Evolutionary conservation across 2,113 vertebrate genomes (phyloP).

Genomic region (Acanthisitta chloris): DNA sequence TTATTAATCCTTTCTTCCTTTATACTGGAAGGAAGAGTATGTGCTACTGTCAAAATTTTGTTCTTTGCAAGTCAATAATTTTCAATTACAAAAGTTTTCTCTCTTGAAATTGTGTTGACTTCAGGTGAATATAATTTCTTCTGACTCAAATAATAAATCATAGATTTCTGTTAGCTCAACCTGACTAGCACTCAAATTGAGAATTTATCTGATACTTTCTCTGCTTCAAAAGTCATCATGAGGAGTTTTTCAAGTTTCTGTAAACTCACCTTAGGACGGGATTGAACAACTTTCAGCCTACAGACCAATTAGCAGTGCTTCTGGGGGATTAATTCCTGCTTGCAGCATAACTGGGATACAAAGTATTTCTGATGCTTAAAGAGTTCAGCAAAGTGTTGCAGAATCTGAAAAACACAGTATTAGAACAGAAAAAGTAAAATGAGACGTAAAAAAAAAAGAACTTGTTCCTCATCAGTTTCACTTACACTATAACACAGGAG

Average conservation of each 20-base stretch:
- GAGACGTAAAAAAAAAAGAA: neutral
- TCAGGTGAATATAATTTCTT: neutral
- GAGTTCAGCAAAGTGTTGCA: neutral
- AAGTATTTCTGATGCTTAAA: neutral
- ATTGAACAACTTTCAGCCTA: neutral
- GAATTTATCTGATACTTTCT: neutral
- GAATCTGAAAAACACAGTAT: neutral
- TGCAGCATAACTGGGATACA: neutral
- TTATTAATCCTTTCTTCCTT: too few relatives aligned
- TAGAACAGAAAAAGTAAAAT: neutral
- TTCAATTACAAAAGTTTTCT: neutral
- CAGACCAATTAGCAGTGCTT: neutral
- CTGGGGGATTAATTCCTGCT: neutral
- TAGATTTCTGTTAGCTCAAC: neutral
- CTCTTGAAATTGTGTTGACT: neutral
- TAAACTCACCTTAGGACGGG: neutral
- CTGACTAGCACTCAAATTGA: neutral
- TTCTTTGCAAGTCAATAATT: neutral
- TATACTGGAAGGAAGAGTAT: neutral
- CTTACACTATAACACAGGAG: neutral
- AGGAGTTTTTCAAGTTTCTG: neutral
- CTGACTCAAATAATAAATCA: neutral
- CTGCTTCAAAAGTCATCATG: neutral
- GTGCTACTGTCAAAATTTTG: neutral
- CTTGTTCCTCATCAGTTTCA: neutral